Base-by-base conservation (phyloP, 2,797 vertebrate genomes). In the Catamblyrhynchus diadema region DNA sequence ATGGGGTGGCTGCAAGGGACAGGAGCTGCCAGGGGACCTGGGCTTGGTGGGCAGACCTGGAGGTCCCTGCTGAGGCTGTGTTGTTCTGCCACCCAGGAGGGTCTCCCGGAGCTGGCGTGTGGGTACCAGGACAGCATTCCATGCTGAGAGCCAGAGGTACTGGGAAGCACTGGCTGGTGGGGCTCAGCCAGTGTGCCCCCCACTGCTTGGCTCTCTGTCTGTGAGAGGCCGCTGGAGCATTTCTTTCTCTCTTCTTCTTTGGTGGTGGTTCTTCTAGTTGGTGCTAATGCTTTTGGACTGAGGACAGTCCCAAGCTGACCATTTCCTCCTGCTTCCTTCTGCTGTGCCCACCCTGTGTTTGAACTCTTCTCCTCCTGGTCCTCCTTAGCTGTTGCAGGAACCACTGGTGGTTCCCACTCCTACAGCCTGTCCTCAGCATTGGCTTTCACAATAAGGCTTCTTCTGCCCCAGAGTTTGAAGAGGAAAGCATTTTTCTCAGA, bases 31-130 rank as follows among this genome's bases (percentile, higher is more conserved):
- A 2, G 45, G 10, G 23, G 12, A 2, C 27, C 67, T 6, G 6
- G n/a, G 25, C 28, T 51, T 1, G 0, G 24, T 1, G 6, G 48
- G 73, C 59, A 66, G 72, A 28, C 41, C 24, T 3, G 3, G 53
- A 24, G 44, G 7, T 33, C 39, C 13, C 66, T 3, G 11, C 88
- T 94, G 33, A 90, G 86, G 0, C 39, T 80, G n/a, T 93, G 72
- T 88, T 95, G 84, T 97, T 97, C 95, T 95, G 90, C 92, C 87
- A 81, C 89, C 72, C 93, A 93, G 97, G 95, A 94, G 86, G 73
- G 66, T 48, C 54, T 80, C 81, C 78, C 14, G 8, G 82, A 85
- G 62, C 9, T 94, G 91, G 66, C 39, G 69, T 65, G 62, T 89
- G 79, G 71, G 82, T 94, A 80, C 73, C 89, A 74, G 90, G 92